Evolutionary conservation across 2,797 vertebrate species (phyloP), one percentile per base, ranked within the genome.

Genomic region (Tinamus major): DNA sequence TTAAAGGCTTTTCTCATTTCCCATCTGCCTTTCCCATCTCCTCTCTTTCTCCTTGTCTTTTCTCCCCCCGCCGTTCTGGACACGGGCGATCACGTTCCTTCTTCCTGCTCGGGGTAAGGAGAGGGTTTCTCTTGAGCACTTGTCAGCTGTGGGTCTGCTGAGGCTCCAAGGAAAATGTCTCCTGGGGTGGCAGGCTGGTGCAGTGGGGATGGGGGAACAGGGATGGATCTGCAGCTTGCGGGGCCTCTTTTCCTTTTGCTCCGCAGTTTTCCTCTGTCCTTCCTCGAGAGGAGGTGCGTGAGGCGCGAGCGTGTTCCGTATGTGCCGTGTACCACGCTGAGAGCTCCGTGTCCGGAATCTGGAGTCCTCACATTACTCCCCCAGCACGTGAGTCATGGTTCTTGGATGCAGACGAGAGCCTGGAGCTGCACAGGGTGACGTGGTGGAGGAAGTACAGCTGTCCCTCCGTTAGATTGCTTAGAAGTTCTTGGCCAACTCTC

Each of bases 391-490:
- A 92, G 48, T 92, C 77, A 75, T 79, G 16, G 39, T 91, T 70
- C 44, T 83, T 74, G 93, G 56, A 80, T 84, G 59, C 69, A 79
- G 11, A 63, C 15, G 1, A 2, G 58, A 64, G 89, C 23, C 24
- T 74, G 67, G 39, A 75, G 39, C 77, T 87, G 59, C 1, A 2
- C 10, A 41, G 78, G 53, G 31, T 92, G 87, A 87, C 1, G 24
- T 51, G 79, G 86, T 53, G 85, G 49, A 84, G 48, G 46, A 71
- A 91, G 24, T 23, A 39, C 85, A 93, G 68, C 83, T 95, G 87
- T 61, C 58, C 11, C 33, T 35, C 20, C 12, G 0, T 35, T 70
- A 55, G 26, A 33, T 72, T 81, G 31, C 74, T 3, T 61, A 42
- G 35, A 89, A 86, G 9, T 2, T 76, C 68, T 61, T 37, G 15